These are phyloP conservation scores for Aleiodes alternator DNA, from an alignment of 2,888 invertebrate species.

Conservation along the genomic window DNA sequence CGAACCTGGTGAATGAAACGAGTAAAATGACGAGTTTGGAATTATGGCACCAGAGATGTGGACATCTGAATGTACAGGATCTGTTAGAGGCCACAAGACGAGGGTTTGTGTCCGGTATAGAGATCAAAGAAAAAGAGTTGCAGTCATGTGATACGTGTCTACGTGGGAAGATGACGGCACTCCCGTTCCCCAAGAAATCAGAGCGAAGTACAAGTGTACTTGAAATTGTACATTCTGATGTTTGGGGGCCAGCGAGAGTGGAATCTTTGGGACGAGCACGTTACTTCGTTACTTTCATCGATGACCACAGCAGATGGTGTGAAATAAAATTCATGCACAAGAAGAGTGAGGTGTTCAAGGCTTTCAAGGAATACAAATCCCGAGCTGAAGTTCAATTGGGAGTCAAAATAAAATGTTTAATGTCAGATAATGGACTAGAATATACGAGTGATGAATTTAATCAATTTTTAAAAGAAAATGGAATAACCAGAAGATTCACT, in stretches of 20 bases:
- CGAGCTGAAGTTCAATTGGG: slow-evolving; percentile 55
- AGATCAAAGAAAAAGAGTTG: too few relatives aligned
- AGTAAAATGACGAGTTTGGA: too few relatives aligned
- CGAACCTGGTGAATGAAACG: too few relatives aligned
- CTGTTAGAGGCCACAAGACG: too few relatives aligned
- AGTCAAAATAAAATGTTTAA: slow-evolving; percentile 2
- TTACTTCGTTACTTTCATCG: slow-evolving; percentile 60
- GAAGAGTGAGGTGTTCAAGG: slow-evolving; percentile 52
- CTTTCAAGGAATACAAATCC: slow-evolving; percentile 54
- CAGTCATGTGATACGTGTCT: slow-evolving; percentile 46
- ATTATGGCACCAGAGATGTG: too few relatives aligned
- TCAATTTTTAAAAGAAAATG: slow-evolving; percentile 46
- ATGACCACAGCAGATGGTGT: slow-evolving; percentile 57
- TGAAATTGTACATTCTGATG: slow-evolving; percentile 49
- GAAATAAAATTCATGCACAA: slow-evolving; percentile 53
- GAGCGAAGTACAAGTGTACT: slow-evolving; percentile 25
- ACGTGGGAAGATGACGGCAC: slow-evolving; percentile 42
- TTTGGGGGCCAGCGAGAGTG: slow-evolving; percentile 55
- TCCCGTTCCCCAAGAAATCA: slow-evolving; percentile 44
- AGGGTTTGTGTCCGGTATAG: too few relatives aligned
- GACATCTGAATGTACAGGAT: too few relatives aligned
- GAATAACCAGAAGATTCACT: slow-evolving; percentile 55
- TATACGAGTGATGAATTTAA: neutral
- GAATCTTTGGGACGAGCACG: slow-evolving; percentile 50
- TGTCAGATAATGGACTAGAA: neutral